phyloP scores from a whole-genome alignment of 1,140 invertebrate genomes.

The Ips typographus region DNA sequence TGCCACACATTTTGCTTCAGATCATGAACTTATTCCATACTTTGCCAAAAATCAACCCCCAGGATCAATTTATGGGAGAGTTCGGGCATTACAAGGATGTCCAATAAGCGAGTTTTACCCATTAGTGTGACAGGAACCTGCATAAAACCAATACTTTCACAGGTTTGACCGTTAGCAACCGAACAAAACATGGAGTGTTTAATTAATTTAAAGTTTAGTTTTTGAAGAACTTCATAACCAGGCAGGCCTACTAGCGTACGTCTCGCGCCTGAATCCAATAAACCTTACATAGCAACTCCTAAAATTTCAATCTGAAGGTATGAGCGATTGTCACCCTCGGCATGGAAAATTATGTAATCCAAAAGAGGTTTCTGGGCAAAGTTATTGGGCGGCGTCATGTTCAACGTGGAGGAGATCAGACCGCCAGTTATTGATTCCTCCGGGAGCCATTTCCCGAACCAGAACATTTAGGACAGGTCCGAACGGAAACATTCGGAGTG shows the following conservation, averaged over 20 bases:
- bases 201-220: no score
- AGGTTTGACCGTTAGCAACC: slow-evolving; percentile 34
- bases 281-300: no score
- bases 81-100: slow-evolving; percentile 33
- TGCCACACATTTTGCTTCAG: slow-evolving; percentile 32
- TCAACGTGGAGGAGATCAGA: background rate
- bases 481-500: background rate
- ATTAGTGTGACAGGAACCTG: slow-evolving; percentile 24
- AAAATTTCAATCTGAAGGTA: no score
- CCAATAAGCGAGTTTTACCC: slow-evolving; percentile 9
- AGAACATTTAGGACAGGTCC: slow-evolving; percentile 13
- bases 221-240: no score
- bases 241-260: no score
- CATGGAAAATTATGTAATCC: slow-evolving; percentile 8
- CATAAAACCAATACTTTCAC: slow-evolving; percentile 25
- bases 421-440: slow-evolving; percentile 2
- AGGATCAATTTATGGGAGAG: slow-evolving; percentile 30
- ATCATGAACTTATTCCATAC: slow-evolving; percentile 37
- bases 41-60: slow-evolving; percentile 37
- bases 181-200: no score
- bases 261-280: no score
- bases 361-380: background rate
- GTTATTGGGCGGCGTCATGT: background rate
- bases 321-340: slow-evolving; percentile 12
- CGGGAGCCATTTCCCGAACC: slow-evolving; percentile 12